These are phyloP conservation scores for Ormyrus pomaceus DNA, from an alignment of 2,888 invertebrate species.

Conservation along the genomic window DNA sequence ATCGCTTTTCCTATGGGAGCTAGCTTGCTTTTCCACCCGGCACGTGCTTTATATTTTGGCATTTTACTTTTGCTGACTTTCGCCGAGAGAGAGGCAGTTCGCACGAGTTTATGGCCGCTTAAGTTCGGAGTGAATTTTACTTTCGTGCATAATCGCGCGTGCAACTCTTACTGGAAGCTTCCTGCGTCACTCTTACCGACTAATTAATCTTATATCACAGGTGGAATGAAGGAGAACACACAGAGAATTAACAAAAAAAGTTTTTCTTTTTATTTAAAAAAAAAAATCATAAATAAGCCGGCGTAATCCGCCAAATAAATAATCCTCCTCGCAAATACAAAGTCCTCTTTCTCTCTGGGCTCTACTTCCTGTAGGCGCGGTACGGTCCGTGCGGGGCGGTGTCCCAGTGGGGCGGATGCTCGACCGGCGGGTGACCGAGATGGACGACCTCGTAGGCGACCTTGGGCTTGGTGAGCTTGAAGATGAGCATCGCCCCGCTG, in stretches of 20 bases:
- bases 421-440: conserved; percentile 85
- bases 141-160: neutral
- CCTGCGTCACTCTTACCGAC: too few species aligned
- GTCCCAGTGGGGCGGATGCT: conserved; percentile 77
- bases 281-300: conserved; percentile 26
- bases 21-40: too few species aligned
- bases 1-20: too few species aligned
- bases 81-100: too few species aligned
- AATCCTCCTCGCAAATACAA: conserved; percentile 41
- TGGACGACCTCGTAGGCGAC: conserved; percentile 93
- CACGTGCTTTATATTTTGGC: too few species aligned
- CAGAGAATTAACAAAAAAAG: conserved; percentile 27
- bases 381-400: conserved; percentile 72
- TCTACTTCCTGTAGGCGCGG: conserved; percentile 71
- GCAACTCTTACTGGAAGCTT: too few species aligned
- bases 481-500: conserved; percentile 90
- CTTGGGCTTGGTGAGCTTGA: conserved; percentile 92
- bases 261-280: conserved; percentile 11
- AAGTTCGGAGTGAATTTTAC: neutral
- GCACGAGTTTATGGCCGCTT: too few species aligned
- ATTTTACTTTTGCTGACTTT: too few species aligned
- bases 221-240: conserved; percentile 8
- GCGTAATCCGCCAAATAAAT: conserved; percentile 48
- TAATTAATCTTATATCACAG: neutral
- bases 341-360: conserved; percentile 32